These are phyloP conservation scores for Sthenelais limicola DNA, from an alignment of 2,888 invertebrate species.

Conservation along the genomic window DNA sequence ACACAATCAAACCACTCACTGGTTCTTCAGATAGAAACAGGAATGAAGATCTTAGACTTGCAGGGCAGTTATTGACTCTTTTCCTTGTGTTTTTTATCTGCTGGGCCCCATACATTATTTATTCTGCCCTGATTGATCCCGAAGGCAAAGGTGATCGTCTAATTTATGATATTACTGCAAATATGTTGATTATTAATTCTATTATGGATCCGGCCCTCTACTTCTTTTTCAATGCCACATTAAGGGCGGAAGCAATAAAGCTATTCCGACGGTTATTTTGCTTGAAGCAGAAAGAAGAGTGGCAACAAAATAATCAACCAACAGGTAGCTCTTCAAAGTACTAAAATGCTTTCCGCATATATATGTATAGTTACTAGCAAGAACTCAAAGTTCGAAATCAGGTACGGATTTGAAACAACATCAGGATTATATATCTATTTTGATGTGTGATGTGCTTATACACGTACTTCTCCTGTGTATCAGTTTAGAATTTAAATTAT, in stretches of 20 bases:
- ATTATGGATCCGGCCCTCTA: conserved; percentile 15
- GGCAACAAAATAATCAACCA: too few species aligned
- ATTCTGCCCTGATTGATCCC: conserved; percentile 3
- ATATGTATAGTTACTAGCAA: too few species aligned
- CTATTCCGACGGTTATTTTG: neutral
- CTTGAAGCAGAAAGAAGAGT: too few species aligned
- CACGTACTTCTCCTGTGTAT: too few species aligned
- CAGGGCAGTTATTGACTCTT: conserved; percentile 6
- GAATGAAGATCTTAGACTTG: conserved; percentile 9
- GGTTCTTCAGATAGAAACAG: neutral
- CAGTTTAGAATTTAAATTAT: too few species aligned
- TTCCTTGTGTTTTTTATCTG: conserved; percentile 10
- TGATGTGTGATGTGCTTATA: too few species aligned
- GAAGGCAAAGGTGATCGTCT: neutral
- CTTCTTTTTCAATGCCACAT: conserved; percentile 22
- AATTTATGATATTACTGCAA: conserved; percentile 4
- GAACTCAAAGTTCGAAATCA: too few species aligned
- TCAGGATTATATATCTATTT: too few species aligned
- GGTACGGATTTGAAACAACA: too few species aligned
- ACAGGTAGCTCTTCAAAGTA: too few species aligned
- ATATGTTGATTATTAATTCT: conserved; percentile 14
- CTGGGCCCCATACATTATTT: conserved; percentile 11
- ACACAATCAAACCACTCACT: neutral
- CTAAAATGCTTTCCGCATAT: too few species aligned
- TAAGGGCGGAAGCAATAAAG: neutral